These are phyloP conservation scores for Dendronephthya gigantea DNA, from an alignment of 64 coral and sea anemone genomes.

Conservation along the genomic window DNA sequence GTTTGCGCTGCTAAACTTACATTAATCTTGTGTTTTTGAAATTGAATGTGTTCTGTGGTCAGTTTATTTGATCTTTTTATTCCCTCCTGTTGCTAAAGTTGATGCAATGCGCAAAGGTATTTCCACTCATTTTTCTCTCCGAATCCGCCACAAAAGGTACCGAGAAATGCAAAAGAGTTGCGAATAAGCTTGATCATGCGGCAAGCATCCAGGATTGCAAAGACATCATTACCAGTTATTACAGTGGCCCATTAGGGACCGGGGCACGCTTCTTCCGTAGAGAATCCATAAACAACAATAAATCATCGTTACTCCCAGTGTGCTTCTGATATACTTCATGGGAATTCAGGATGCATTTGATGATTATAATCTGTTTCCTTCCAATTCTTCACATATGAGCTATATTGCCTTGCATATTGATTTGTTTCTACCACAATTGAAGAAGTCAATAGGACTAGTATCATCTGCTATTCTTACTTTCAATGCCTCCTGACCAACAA, in stretches of 20 bases:
- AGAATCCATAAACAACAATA: background rate
- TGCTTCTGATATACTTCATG: background rate
- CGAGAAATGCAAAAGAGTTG: background rate
- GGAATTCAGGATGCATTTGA: background rate
- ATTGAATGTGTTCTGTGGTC: background rate
- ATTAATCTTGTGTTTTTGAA: background rate
- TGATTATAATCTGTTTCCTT: background rate
- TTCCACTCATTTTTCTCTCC: background rate
- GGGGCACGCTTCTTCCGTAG: too few species aligned
- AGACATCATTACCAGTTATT: background rate
- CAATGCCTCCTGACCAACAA: constrained; percentile 16
- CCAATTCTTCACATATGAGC: constrained; percentile 12
- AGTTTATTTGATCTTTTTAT: background rate
- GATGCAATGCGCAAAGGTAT: background rate
- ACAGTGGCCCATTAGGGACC: too few species aligned
- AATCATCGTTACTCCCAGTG: background rate
- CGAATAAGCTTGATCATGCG: background rate
- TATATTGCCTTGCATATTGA: constrained; percentile 30
- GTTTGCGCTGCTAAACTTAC: constrained; percentile 1
- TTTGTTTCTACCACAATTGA: constrained; percentile 40
- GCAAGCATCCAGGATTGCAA: background rate
- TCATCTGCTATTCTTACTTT: constrained; percentile 41
- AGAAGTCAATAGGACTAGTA: constrained; percentile 28
- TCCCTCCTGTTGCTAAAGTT: background rate
- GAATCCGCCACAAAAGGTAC: background rate